Conservation (phyloP, 92 coral and sea anemone genomes). For the Porites rus region DNA sequence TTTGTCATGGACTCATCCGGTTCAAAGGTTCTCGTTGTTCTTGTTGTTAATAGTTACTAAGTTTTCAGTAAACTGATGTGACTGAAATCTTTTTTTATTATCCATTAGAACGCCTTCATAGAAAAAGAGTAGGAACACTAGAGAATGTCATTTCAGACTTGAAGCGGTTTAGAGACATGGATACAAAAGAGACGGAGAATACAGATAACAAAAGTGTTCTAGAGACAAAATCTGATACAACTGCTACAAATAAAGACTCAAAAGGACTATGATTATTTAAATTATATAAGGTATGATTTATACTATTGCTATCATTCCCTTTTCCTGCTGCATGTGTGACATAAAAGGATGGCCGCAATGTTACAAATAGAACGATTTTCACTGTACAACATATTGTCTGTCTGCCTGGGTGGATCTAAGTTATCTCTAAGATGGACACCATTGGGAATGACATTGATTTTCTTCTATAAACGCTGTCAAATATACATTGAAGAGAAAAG, state of each 20-base stretch:
- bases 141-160: conserved; percentile 84
- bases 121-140: conserved; percentile 84
- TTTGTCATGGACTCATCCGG: too few relatives aligned
- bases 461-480: too few relatives aligned
- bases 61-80: not conserved
- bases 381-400: too few relatives aligned
- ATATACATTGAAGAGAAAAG: too few relatives aligned
- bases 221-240: not conserved
- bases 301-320: not conserved
- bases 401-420: too few relatives aligned
- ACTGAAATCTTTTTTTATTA: not conserved
- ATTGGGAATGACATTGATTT: too few relatives aligned
- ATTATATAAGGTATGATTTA: not conserved
- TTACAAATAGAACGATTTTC: too few relatives aligned
- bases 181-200: conserved; percentile 37
- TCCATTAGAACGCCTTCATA: conserved; percentile 62
- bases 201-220: not conserved
- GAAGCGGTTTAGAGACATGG: conserved; percentile 74
- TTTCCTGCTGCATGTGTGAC: not conserved
- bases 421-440: too few relatives aligned
- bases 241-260: conserved; percentile 6
- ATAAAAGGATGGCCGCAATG: not conserved
- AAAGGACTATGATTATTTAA: not conserved
- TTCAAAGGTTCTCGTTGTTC: too few relatives aligned
- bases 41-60: not conserved